Percentiles rank a stretch among this genome's conserved stretches.
These are phyloP conservation scores for Drosophila punjabiensis DNA, from an alignment of 1,140 invertebrate genomes.

Conservation along the genomic window DNA sequence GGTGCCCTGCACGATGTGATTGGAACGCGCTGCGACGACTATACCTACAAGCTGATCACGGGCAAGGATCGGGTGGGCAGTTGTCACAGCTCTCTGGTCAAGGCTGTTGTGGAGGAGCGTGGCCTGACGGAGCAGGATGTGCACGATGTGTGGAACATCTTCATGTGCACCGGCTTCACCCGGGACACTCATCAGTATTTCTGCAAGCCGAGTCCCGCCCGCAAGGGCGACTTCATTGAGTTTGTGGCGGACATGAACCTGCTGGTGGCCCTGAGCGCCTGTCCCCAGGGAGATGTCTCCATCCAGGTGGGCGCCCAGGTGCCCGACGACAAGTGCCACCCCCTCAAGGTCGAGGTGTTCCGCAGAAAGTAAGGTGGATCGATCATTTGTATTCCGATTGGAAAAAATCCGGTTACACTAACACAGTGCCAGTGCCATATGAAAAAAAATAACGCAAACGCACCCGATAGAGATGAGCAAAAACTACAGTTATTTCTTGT, in stretches of 20 bases:
- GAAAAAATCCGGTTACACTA: neutral
- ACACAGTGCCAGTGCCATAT: slow-evolving; percentile 34
- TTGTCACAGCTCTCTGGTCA: slow-evolving; percentile 86
- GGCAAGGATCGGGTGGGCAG: slow-evolving; percentile 84
- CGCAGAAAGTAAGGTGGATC: slow-evolving; percentile 46
- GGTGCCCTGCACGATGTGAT: slow-evolving; percentile 86
- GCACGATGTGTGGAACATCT: slow-evolving; percentile 87
- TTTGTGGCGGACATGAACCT: slow-evolving; percentile 87
- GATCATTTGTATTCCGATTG: slow-evolving; percentile 6
- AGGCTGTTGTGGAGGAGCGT: slow-evolving; percentile 84
- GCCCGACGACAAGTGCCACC: slow-evolving; percentile 85
- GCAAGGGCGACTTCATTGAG: slow-evolving; percentile 86
- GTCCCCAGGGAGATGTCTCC: slow-evolving; percentile 86
- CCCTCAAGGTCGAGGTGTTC: slow-evolving; percentile 86
- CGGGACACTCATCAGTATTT: slow-evolving; percentile 86
- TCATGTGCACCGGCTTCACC: slow-evolving; percentile 86
- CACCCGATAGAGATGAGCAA: neutral
- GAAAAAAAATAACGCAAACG: neutral
- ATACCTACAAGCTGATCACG: slow-evolving; percentile 86
- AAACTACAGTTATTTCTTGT: neutral
- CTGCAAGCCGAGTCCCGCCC: slow-evolving; percentile 86
- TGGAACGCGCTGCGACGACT: slow-evolving; percentile 86
- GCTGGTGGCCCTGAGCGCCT: slow-evolving; percentile 85
- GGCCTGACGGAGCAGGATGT: slow-evolving; percentile 86
- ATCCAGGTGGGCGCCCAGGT: slow-evolving; percentile 85